These are phyloP conservation scores for Polyodon spathula DNA, from an alignment of 2,113 vertebrate species.

Conservation along the genomic window DNA sequence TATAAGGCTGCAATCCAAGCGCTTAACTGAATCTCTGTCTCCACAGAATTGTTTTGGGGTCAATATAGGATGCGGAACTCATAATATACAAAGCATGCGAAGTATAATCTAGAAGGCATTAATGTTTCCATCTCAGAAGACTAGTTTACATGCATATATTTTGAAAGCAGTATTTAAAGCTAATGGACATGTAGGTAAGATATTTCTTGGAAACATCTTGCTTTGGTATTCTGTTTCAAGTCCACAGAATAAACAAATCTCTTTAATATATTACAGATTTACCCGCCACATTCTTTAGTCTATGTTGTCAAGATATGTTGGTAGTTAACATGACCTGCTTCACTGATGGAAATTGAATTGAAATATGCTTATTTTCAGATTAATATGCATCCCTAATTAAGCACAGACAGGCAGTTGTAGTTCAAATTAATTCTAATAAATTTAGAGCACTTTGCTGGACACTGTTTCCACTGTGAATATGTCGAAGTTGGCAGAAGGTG, in stretches of 20 bases:
- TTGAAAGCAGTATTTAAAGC: background rate
- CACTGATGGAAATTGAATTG: slow-evolving; percentile 49
- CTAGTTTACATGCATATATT: background rate
- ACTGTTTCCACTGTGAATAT: too few relatives aligned
- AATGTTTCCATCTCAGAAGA: background rate
- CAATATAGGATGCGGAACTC: too few relatives aligned
- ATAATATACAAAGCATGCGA: too few relatives aligned
- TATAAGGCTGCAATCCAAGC: too few relatives aligned
- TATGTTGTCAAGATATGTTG: slow-evolving; percentile 48
- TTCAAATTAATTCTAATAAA: slow-evolving; percentile 45
- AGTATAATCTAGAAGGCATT: too few relatives aligned
- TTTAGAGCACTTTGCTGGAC: too few relatives aligned
- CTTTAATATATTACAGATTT: slow-evolving; percentile 29
- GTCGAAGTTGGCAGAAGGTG: too few relatives aligned
- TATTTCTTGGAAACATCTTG: slow-evolving; percentile 50
- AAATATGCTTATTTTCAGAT: slow-evolving; percentile 45
- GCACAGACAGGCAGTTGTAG: slow-evolving; percentile 37
- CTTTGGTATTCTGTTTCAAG: slow-evolving; percentile 60
- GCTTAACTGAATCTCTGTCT: too few relatives aligned
- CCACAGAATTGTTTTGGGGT: too few relatives aligned
- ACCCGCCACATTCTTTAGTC: background rate
- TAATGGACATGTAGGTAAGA: slow-evolving; percentile 5
- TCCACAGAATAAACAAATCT: slow-evolving; percentile 57
- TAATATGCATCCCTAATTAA: slow-evolving; percentile 46
- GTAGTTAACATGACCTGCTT: slow-evolving; percentile 45